Conservation (phyloP, 2,113 vertebrate species). For the Lepisosteus oculatus region DNA sequence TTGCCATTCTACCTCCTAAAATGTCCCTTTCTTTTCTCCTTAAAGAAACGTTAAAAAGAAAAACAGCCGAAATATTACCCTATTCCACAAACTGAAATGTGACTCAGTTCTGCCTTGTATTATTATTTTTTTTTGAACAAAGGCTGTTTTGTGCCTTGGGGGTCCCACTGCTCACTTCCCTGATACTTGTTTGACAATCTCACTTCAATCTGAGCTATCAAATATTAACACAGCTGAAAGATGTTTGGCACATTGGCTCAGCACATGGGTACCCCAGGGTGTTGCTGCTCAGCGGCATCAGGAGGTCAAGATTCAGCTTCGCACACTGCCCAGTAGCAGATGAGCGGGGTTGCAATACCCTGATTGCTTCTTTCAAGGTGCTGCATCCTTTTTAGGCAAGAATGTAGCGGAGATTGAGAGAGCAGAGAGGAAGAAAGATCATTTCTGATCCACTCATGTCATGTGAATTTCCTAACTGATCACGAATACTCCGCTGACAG, state of each 20-base stretch:
- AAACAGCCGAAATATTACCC: too few species aligned
- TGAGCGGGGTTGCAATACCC: not conserved
- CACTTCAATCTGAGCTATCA: constrained; percentile 6
- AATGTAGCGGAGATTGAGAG: not conserved
- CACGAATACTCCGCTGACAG: not conserved
- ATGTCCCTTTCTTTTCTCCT: too few species aligned
- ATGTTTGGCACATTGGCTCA: not conserved
- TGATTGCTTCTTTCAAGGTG: not conserved
- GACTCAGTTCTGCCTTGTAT: too few species aligned
- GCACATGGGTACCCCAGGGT: not conserved
- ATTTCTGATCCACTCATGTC: not conserved
- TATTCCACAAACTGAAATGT: too few species aligned
- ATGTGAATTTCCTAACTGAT: not conserved
- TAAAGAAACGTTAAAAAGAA: too few species aligned
- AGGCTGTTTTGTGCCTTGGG: not conserved
- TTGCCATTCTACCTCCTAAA: too few species aligned
- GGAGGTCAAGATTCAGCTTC: not conserved
- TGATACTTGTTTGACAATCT: constrained; percentile 7
- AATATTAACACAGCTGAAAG: constrained; percentile 10
- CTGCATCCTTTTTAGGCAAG: not conserved
- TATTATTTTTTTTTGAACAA: too few species aligned
- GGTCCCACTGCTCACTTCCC: not conserved
- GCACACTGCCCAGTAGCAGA: not conserved
- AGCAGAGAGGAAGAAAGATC: not conserved
- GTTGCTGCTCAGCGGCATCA: not conserved